Base-by-base conservation (phyloP, 2,888 invertebrate species). In the Hyposoter dolosus region DNA sequence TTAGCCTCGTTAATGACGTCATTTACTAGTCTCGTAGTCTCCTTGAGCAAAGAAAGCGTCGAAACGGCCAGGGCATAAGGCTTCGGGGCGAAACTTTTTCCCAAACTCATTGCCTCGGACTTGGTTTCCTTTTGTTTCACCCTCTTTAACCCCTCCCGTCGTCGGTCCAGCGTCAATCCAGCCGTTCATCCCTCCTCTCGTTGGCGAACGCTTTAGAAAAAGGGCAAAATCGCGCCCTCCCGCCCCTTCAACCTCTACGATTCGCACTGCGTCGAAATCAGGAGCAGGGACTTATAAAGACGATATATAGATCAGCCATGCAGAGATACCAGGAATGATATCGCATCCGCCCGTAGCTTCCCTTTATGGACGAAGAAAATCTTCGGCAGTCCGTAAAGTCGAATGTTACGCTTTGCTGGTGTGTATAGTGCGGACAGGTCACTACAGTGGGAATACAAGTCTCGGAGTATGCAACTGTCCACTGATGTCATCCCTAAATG, bases 1-100 rank as follows among this genome's bases (percentile, higher is more conserved):
- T 92, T 92, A 89, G 89, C 89, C 88, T 91, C 91, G 90, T 92
- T 92, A 92, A 92, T 92, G 91, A 92, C 90, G 90, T 92, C 90
- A 91, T 92, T 92, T 92, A 92, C 91, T 88, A 90, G 91, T 90
- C 91, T 89, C 89, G 75, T 84, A 81, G 88, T 83, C 86, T 87
- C 76, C 71, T 77, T 80, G 66, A 72, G 85, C 79, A 86, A 88
- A 85, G 82, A 85, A 83, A 81, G 82, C 79, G 69, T 86, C 88
- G 78, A 86, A 88, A 86, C 77, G 78, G 81, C 81, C 84, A 66
- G 74, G 75, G 66, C 83, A 45, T 78, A 53, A 63, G 60, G 60
- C 60, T 60, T 28, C 60, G 63, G 43, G 74, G 56, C 60, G 56
- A 40, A 56, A 56, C 53, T 77, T 77, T 77, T 83, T 87, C 75